Base-by-base conservation (phyloP, 2,113 vertebrate species). In the Nanorana parkeri region DNA sequence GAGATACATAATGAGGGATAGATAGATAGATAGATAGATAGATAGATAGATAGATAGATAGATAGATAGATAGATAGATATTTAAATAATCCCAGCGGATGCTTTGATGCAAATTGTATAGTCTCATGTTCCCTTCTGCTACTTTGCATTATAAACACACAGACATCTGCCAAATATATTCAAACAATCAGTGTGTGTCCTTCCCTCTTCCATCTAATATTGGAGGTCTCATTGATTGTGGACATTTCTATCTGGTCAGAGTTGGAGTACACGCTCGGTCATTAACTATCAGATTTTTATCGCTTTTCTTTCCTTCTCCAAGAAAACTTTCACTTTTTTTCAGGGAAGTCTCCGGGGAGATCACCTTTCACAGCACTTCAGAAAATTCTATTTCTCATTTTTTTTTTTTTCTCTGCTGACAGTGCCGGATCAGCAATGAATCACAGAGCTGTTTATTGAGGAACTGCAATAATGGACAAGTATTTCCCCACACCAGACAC, bases 41-140 rank as follows among this genome's bases (percentile, higher is more conserved):
- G 26, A 66, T 66, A 66, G 26, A 61, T 68, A 68, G 66, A 68
- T 68, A 68, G 65, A 67, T 67, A 67, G 65, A 41, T 67, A 67
- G 65, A 64, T 64, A 28, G 64, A 66, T 29, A 19, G 26, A 66
- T 28, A 67, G 26, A 29, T 7, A 32, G 19, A 19, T 20, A 17
- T 66, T 29, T 19, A 23, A 66, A 66, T 26, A 66, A 11, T 21
- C 4, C 6, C 7, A 71, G 1, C 17, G 41, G 68, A 71, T 71
- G 23, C 16, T 19, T 17, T 54, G 16, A 71, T 71, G 47, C 47
- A 54, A 71, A 71, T 71, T 21, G 15, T 52, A 19, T 19, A 71
- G 68, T 11, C 2, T 47, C 8, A 15, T 47, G 41, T 47, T 15
- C 41, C 13, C 41, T 21, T 20, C 23, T 23, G 10, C 52, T 72